phyloP scores from a whole-genome alignment of 2,888 invertebrate genomes.

The Oscheius sp. region DNA sequence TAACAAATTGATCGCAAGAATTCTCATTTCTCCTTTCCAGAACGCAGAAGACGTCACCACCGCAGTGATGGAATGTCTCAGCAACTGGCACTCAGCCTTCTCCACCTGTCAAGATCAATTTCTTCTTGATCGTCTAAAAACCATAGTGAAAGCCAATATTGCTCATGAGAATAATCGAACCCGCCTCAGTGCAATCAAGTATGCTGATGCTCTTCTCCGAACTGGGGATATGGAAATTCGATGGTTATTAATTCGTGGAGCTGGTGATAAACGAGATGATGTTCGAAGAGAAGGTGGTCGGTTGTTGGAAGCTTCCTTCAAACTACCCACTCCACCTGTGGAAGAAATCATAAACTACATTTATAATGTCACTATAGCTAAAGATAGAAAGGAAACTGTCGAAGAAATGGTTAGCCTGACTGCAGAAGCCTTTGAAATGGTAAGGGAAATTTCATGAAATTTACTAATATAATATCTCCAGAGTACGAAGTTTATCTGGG shows the following conservation, averaged over 20 bases:
- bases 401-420: conserved; percentile 20
- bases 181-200: conserved; percentile 52
- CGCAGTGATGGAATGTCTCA: conserved; percentile 49
- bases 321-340: conserved; percentile 33
- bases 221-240: conserved; percentile 45
- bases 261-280: conserved; percentile 47
- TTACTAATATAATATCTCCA: conserved; percentile 5
- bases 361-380: too few relatives aligned
- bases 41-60: conserved; percentile 44
- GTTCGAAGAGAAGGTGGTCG: conserved; percentile 46
- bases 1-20: not conserved
- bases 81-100: conserved; percentile 48
- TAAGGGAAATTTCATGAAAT: not conserved
- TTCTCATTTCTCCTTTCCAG: too few relatives aligned
- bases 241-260: conserved; percentile 47
- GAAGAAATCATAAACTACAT: conserved; percentile 32
- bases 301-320: conserved; percentile 42
- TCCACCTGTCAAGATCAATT: conserved; percentile 8
- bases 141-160: conserved; percentile 39
- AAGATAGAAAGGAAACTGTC: too few relatives aligned
- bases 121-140: conserved; percentile 29
- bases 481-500: conserved; percentile 42
- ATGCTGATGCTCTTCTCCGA: conserved; percentile 50
- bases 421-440: conserved; percentile 38
- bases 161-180: conserved; percentile 40